Base-by-base conservation (phyloP, 2,888 invertebrate species). In the Ophion ellenae region DNA sequence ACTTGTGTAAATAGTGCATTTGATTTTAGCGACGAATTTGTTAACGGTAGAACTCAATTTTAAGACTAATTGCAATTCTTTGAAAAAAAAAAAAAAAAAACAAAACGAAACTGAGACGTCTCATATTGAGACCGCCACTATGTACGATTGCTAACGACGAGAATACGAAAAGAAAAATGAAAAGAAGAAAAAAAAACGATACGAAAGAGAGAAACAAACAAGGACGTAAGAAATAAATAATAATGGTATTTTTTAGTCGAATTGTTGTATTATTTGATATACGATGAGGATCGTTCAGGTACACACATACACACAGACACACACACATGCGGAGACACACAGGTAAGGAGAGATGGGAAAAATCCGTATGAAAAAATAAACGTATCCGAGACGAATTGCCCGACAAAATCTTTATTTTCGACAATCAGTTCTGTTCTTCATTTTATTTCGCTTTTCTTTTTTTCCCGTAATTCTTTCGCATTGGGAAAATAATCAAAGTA, bases 91-190 rank as follows among this genome's bases (percentile, higher is more conserved):
- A 83, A 78, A 83, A n/a, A n/a, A n/a, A n/a, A n/a, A n/a, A 57
- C 64, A 69, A 57, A 78, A 83, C 14, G 32, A 80, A 80, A 61
- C 53, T 89, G 90, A 91, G 90, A 91, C 90, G 91, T 90, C 93
- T 93, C 93, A 93, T 92, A 93, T 93, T 93, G 93, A 93, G 93
- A 89, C 89, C 89, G 87, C 73, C 87, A 91, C 90, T 70, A 70
- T 71, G 20, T 91, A 90, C 87, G 88, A 86, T 71, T 70, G 88
- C 90, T 91, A 53, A 53, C 90, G 36, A 66, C 64, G 78, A 47
- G 2, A 63, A 74, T 57, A n/a, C 67, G 20, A 59, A n/a, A 57
- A 32, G 59, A 59, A 32, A 64, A 61, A 66, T 14, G 17, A 75
- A 61, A 47, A 63, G 59, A 63, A 5, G n/a, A 69, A 47, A 24